Evolutionary conservation across 2,888 invertebrate genomes (phyloP), one percentile per base, ranked within the genome.

Genomic region (Lasiommata megera): DNA sequence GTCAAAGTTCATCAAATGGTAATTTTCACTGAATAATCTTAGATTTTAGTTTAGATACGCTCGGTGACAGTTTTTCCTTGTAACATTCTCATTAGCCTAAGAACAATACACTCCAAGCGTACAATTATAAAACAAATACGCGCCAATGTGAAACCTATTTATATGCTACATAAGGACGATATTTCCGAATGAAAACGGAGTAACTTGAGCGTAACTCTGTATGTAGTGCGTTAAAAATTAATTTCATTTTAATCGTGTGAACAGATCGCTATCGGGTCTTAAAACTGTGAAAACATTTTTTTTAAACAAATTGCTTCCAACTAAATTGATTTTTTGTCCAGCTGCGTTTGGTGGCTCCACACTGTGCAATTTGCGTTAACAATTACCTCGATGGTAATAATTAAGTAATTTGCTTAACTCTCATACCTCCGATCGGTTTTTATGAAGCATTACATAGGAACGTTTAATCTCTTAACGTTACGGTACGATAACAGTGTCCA

Each of bases 241-340:
- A 73, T 73, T 70, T 69, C 65, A 60, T 62, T 63, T 64, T 74
- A 79, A 76, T 68, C 66, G 76, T 79, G 78, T 66, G 79, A 79
- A 73, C 65, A 31, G 71, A 74, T 73, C 37, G 60, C 62, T 70
- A 74, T 77, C 75, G 58, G 17, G 17, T 38, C 57, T 56, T 52
- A 54, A 61, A 46, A 58, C 54, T 55, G 59, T 40, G 47, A 57
- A 56, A 59, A 54, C 56, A 50, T 34, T 34, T 23, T 54, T 52
- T 54, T 60, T 54, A 23, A 50, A 60, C 58, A 59, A 61, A 64
- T 58, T 46, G 48, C 43, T 54, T 57, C 36, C 41, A 29, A 36
- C 47, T 43, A 41, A 62, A 62, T 57, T 61, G 56, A 58, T 58
- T 52, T n/a, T 61, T 50, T 41, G 29, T 54, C 40, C 37, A 43